A percentile compares a stretch with the other conserved stretches of the same genome.
phyloP scores from a whole-genome alignment of 2,888 invertebrate species.

The Drosophila atroscutellata region DNA sequence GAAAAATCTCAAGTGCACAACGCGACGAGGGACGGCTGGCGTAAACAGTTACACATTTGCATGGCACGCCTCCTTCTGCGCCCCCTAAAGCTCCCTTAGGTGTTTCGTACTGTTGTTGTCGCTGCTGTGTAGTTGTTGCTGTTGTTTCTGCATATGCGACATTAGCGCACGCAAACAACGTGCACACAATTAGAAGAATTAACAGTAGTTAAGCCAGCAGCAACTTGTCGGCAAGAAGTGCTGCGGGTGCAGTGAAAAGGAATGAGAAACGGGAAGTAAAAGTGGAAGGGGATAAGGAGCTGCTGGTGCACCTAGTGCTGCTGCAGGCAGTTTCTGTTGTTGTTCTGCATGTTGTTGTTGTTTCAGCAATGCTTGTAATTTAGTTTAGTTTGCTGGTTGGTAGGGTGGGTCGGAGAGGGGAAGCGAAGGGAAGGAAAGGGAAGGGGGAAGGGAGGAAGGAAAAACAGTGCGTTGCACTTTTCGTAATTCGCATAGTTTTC shows the following conservation, averaged over 20 bases:
- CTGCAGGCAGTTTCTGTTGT: constrained; percentile 32
- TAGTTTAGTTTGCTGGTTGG: constrained; percentile 40
- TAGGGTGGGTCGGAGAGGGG: no score
- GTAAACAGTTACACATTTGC: constrained; percentile 77
- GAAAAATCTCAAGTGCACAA: constrained; percentile 59
- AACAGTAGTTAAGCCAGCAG: constrained; percentile 75
- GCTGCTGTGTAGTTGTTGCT: constrained; percentile 27
- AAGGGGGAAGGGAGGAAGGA: not conserved
- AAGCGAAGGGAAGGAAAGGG: not conserved
- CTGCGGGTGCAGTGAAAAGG: constrained; percentile 12
- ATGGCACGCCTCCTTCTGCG: constrained; percentile 41
- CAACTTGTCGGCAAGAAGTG: constrained; percentile 53
- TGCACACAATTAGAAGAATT: constrained; percentile 80
- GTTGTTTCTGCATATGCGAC: constrained; percentile 73
- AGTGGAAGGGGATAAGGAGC: constrained; percentile 8
- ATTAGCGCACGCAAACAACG: constrained; percentile 80
- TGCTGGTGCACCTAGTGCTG: constrained; percentile 5
- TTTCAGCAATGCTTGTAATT: constrained; percentile 66
- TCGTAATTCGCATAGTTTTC: constrained; percentile 53
- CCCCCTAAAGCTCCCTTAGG: constrained; percentile 24
- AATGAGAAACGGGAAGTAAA: not conserved
- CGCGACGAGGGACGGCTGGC: constrained; percentile 38
- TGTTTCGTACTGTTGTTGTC: constrained; percentile 24
- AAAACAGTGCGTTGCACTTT: constrained; percentile 49
- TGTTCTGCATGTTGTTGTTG: constrained; percentile 27